Evolutionary conservation across 2,113 vertebrate species (phyloP).

Genomic region (Cyprinodon brontotheroides): DNA sequence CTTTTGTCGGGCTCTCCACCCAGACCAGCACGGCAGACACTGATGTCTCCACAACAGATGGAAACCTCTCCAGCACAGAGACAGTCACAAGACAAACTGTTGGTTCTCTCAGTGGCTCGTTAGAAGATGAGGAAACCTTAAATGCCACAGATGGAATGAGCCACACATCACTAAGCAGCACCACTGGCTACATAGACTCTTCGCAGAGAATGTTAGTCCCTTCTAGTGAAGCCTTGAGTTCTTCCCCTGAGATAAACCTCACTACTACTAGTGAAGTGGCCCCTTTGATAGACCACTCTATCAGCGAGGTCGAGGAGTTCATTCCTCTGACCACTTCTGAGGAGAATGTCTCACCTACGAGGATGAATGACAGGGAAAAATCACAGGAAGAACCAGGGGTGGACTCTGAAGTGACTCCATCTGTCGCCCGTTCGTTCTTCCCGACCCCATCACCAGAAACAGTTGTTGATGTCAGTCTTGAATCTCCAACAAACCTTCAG

Average conservation of each 20-base stretch:
- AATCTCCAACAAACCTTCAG: slow-evolving; percentile 79
- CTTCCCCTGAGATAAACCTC: slow-evolving; percentile 39
- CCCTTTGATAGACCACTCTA: slow-evolving; percentile 15
- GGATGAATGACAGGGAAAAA: slow-evolving; percentile 40
- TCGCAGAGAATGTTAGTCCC: slow-evolving; percentile 31
- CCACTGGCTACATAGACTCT: slow-evolving; percentile 29
- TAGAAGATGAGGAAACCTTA: slow-evolving; percentile 16
- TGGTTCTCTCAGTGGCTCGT: slow-evolving; percentile 16
- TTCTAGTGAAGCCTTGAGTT: slow-evolving; percentile 31
- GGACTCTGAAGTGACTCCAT: slow-evolving; percentile 81
- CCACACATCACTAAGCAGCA: slow-evolving; percentile 43
- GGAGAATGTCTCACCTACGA: slow-evolving; percentile 18
- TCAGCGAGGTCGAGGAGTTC: slow-evolving; percentile 13
- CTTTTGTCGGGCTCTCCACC: slow-evolving; percentile 25
- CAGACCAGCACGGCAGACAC: slow-evolving; percentile 32
- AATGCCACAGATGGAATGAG: slow-evolving; percentile 15
- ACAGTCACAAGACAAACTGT: slow-evolving; percentile 7
- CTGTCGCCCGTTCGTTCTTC: neutral
- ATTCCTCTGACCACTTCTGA: slow-evolving; percentile 10
- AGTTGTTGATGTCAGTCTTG: slow-evolving; percentile 58
- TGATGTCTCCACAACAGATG: slow-evolving; percentile 1
- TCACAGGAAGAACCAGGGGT: slow-evolving; percentile 17
- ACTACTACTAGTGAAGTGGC: slow-evolving; percentile 38
- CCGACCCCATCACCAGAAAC: slow-evolving; percentile 61
- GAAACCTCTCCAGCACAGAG: slow-evolving; percentile 2